Conservation (phyloP, 2,888 invertebrate genomes). For the Epicampocera succincta region DNA sequence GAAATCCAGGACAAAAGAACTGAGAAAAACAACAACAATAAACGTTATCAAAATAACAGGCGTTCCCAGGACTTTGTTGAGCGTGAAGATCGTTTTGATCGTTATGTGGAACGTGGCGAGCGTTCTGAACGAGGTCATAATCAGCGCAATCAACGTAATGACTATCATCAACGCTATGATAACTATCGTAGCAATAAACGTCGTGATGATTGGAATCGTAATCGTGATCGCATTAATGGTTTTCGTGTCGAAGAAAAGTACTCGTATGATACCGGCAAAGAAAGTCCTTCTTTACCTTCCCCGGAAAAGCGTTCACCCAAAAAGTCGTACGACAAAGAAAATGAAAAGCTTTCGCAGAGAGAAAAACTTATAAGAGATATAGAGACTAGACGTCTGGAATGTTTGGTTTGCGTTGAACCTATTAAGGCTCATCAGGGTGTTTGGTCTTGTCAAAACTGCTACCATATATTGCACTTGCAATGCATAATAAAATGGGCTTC, state of each 20-base stretch:
- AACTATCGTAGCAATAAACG: slow-evolving; percentile 79
- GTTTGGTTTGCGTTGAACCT: slow-evolving; percentile 95
- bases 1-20: slow-evolving; percentile 28
- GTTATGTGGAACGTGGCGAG: slow-evolving; percentile 62
- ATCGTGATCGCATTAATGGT: slow-evolving; percentile 79
- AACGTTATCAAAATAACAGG: slow-evolving; percentile 49
- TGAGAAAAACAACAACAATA: slow-evolving; percentile 44
- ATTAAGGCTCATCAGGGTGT: slow-evolving; percentile 90
- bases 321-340: slow-evolving; percentile 73
- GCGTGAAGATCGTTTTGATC: slow-evolving; percentile 69
- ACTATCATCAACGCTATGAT: slow-evolving; percentile 79
- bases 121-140: slow-evolving; percentile 65
- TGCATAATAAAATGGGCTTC: slow-evolving; percentile 96
- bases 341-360: slow-evolving; percentile 86
- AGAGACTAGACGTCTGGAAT: slow-evolving; percentile 91
- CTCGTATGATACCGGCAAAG: slow-evolving; percentile 78
- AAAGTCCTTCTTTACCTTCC: slow-evolving; percentile 77
- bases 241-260: slow-evolving; percentile 77
- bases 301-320: slow-evolving; percentile 77
- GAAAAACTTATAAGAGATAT: slow-evolving; percentile 93
- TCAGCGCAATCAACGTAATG: slow-evolving; percentile 72
- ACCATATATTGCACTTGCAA: slow-evolving; percentile 94
- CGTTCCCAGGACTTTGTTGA: slow-evolving; percentile 52
- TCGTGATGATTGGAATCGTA: slow-evolving; percentile 80
- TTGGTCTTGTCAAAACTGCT: slow-evolving; percentile 96